Conservation (phyloP, 2,113 vertebrate genomes). For the Elgaria multicarinata region DNA sequence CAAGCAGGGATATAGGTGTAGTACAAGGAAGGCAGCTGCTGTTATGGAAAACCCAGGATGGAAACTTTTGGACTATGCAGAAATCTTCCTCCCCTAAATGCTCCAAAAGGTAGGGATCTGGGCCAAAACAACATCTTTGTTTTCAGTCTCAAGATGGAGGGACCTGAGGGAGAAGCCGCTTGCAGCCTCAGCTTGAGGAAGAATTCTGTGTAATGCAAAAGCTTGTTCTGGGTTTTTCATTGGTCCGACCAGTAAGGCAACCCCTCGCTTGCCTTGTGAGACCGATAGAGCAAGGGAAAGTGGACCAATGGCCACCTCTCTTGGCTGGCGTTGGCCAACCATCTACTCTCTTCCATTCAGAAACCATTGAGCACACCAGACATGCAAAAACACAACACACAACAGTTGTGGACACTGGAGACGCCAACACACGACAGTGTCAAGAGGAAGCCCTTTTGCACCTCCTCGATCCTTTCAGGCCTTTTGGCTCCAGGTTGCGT, state of each 20-base stretch:
- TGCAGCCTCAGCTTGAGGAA: background rate
- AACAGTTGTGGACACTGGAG: background rate
- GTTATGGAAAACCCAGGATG: background rate
- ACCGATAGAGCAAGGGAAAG: background rate
- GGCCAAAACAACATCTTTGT: background rate
- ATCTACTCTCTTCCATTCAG: background rate
- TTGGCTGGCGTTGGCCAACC: background rate
- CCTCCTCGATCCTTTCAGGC: background rate
- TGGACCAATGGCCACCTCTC: background rate
- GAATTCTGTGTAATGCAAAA: background rate
- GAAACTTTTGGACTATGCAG: background rate
- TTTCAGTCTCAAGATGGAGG: too few species aligned
- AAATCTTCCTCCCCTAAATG: background rate
- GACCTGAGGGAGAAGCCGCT: background rate
- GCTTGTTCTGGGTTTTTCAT: background rate
- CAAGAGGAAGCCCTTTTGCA: background rate
- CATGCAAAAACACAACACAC: background rate
- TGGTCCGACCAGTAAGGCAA: too few species aligned
- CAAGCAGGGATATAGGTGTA: too few species aligned
- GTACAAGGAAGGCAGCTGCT: background rate
- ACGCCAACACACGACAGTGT: background rate
- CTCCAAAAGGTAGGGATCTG: background rate
- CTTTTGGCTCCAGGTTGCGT: background rate
- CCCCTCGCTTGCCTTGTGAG: background rate
- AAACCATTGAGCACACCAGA: background rate